A percentile compares a stretch with the other conserved stretches of the same genome.
Conservation (phyloP, 2,797 vertebrate genomes). For the Brachyrhaphis roseni region DNA sequence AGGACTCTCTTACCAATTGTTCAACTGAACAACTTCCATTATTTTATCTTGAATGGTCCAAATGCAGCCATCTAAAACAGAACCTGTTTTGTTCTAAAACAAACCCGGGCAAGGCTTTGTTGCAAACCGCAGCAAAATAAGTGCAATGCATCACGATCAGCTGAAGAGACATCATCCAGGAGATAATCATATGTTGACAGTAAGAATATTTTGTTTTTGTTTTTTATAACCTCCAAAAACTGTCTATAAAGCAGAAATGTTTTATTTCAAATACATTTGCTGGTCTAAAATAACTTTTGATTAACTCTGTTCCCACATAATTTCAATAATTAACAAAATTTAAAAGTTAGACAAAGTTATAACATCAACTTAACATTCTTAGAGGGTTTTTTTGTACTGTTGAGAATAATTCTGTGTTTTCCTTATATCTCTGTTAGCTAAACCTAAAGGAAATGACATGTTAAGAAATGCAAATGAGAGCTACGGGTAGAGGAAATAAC, state of each 20-base stretch:
- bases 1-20: neutral
- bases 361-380: neutral
- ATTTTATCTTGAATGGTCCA: constrained; percentile 2
- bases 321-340: neutral
- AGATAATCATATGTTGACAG: neutral
- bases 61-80: neutral
- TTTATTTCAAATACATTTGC: neutral
- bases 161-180: neutral
- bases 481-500: too few relatives aligned
- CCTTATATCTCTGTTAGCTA: too few relatives aligned
- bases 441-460: too few relatives aligned
- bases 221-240: neutral
- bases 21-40: neutral
- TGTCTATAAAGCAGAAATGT: neutral
- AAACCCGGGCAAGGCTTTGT: neutral
- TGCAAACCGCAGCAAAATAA: neutral
- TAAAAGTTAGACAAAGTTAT: neutral
- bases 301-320: neutral
- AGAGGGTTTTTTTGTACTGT: neutral
- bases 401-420: too few relatives aligned
- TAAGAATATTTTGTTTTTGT: neutral
- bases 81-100: neutral
- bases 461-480: too few relatives aligned
- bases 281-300: neutral
- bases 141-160: neutral